Base-by-base conservation (phyloP, 2,797 vertebrate genomes). In the Sebastes vulpes region DNA sequence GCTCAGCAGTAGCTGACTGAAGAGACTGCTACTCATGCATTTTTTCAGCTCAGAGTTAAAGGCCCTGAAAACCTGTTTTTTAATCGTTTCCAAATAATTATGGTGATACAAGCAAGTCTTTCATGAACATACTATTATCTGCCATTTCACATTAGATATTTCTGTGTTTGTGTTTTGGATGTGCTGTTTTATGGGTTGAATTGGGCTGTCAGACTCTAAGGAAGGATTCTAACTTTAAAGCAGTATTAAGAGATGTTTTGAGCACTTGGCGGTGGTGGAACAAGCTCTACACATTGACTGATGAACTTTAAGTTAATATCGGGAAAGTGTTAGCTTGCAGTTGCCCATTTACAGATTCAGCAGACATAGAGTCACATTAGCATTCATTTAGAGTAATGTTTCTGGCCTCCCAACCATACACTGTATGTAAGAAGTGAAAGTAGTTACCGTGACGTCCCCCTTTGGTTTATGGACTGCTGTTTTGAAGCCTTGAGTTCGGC, bases 31-130 rank as follows among this genome's bases (percentile, higher is more conserved):
- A 0, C 72, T 25, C 2, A 2, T 1, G 60, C 65, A 35, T 65
- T 84, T 75, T 67, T 20, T 72, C 60, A 28, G 25, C 71, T 81
- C 9, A 18, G 26, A 67, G 42, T 58, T n/a, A 64, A 53, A n/a
- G 50, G 20, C 61, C 28, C 54, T 0, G 21, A 59, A 75, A 72
- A 57, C 12, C 20, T 38, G 21, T 35, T 79, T 52, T 31, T 29
- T 8, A 28, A 25, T 32, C 31, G 6, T 20, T 64, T 23, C 5
- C 0, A 67, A 58, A 53, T 28, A 48, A 79, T 28, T 61, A 14
- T 0, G 38, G 56, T 66, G 60, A 61, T 57, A 20, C 32, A 11
- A 60, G 12, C 14, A 48, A 10, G 18, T 29, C 18, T 20, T 12
- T 8, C 59, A 31, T 25, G 9, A 58, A 58, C 16, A 21, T 31